Evolutionary conservation across 2,797 vertebrate genomes (phyloP).

Genomic region (Periparus ater): DNA sequence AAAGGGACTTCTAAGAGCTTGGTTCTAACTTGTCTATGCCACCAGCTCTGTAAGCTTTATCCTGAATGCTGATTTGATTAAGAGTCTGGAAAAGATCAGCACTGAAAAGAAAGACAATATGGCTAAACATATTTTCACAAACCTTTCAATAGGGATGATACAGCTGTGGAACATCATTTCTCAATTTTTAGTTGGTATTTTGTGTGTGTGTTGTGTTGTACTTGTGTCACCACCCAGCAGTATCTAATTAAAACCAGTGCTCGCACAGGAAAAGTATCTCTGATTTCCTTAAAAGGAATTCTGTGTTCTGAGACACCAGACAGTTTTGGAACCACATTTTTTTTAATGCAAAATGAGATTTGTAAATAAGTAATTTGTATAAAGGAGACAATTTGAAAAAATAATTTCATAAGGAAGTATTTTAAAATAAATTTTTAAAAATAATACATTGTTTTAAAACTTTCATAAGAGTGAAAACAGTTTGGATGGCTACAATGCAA

Average conservation of each 20-base stretch:
- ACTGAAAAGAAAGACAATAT: background rate
- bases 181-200: background rate
- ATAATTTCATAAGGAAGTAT: background rate
- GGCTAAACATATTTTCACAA: background rate
- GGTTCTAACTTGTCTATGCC: background rate
- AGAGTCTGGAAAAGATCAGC: background rate
- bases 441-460: background rate
- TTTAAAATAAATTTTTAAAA: background rate
- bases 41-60: background rate
- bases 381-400: background rate
- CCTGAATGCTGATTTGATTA: background rate
- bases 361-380: background rate
- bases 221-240: background rate
- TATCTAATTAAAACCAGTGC: background rate
- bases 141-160: background rate
- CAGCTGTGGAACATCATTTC: background rate
- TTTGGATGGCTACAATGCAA: background rate
- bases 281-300: slow-evolving; percentile 17
- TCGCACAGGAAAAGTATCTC: background rate
- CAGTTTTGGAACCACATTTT: background rate
- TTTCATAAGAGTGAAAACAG: background rate
- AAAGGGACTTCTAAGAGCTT: background rate
- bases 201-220: background rate
- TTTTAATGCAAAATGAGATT: background rate
- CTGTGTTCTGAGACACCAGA: background rate